phyloP scores from a whole-genome alignment of 2,113 vertebrate species.

The Saccopteryx bilineata region DNA sequence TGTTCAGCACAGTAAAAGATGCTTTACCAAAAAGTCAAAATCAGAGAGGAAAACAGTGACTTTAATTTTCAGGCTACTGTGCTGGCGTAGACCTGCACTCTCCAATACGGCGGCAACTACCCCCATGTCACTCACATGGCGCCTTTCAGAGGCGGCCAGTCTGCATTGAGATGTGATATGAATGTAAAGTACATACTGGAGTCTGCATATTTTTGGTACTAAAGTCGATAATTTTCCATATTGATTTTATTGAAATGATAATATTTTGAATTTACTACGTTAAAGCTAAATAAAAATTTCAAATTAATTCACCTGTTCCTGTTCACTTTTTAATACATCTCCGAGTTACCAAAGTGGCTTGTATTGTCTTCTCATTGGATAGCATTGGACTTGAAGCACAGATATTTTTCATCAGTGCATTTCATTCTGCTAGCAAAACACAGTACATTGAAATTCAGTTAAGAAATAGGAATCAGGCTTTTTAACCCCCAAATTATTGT shows the following conservation, averaged over 20 bases:
- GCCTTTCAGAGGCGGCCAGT: neutral
- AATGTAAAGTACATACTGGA: neutral
- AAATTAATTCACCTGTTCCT: neutral
- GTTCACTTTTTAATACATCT: neutral
- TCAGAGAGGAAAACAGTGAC: neutral
- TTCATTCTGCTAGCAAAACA: neutral
- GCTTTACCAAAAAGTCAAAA: conserved; percentile 5
- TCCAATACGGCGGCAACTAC: neutral
- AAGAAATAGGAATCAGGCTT: conserved; percentile 13
- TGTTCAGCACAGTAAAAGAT: neutral
- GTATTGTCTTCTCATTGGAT: neutral
- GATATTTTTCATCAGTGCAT: neutral
- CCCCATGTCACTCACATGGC: fast-evolving
- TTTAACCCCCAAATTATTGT: conserved; percentile 16
- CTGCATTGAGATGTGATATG: neutral
- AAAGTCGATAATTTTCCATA: conserved; percentile 2
- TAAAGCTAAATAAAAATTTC: conserved; percentile 26
- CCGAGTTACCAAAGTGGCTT: neutral
- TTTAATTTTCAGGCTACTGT: neutral
- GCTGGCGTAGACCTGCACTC: neutral
- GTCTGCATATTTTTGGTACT: neutral
- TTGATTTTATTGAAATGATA: conserved; percentile 17
- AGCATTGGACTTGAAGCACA: neutral
- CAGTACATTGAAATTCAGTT: neutral
- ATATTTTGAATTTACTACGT: conserved; percentile 13